Evolutionary conservation across 2,888 invertebrate species (phyloP).

Genomic region (Punctoribates punctum): DNA sequence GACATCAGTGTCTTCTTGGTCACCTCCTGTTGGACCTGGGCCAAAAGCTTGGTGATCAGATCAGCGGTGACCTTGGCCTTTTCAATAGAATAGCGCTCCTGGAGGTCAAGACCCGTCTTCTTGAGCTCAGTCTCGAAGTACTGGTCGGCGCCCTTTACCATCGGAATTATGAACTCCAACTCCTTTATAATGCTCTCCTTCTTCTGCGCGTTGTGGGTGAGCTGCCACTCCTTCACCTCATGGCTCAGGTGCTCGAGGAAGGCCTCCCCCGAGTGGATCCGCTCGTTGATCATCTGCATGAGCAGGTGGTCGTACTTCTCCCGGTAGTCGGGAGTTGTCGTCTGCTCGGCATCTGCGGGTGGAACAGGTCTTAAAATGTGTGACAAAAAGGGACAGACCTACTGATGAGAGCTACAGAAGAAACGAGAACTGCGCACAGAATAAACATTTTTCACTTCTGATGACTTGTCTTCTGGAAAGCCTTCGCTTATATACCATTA

Average conservation of each 20-base stretch:
- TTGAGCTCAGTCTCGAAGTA: not conserved
- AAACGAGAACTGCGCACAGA: no score
- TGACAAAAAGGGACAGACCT: no score
- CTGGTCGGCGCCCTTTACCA: not conserved
- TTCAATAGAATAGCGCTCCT: not conserved
- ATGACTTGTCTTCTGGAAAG: no score
- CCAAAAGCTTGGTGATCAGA: not conserved
- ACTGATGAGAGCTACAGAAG: no score
- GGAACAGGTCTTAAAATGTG: no score
- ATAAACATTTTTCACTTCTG: no score
- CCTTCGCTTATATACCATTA: no score
- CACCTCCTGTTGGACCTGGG: not conserved
- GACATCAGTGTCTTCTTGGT: not conserved
- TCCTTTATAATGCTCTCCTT: not conserved
- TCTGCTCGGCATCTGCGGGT: not conserved
- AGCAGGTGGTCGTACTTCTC: slow-evolving; percentile 5
- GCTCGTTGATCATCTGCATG: not conserved
- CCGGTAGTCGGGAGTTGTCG: not conserved
- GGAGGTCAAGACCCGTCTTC: not conserved
- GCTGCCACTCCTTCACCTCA: not conserved
- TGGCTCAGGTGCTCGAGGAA: not conserved
- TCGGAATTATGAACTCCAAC: not conserved
- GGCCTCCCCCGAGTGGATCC: not conserved
- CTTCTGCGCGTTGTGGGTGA: not conserved
- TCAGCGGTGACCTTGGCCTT: not conserved